Percentiles rank a stretch among this genome's conserved stretches.
These are phyloP conservation scores for Euplagia quadripunctaria DNA, from an alignment of 2,888 invertebrate genomes.

Conservation along the genomic window DNA sequence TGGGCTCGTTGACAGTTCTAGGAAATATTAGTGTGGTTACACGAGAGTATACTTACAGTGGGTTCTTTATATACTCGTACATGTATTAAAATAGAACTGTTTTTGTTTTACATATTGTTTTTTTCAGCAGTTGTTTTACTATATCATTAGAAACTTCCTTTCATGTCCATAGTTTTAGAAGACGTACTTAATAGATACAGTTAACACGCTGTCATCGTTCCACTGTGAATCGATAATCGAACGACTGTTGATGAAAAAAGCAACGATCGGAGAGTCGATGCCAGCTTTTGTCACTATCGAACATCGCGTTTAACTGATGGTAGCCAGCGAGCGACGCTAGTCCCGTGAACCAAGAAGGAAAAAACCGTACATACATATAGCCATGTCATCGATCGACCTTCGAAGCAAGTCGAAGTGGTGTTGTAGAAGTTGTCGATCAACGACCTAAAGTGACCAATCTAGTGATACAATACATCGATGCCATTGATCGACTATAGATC, in stretches of 20 bases:
- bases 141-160: neutral
- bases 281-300: neutral
- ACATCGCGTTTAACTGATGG: neutral
- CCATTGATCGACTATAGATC: too few relatives aligned
- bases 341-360: too few relatives aligned
- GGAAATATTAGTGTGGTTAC: constrained; percentile 32
- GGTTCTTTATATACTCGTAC: constrained; percentile 12
- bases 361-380: too few relatives aligned
- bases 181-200: neutral
- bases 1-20: constrained; percentile 36
- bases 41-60: constrained; percentile 23
- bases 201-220: neutral
- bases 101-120: neutral
- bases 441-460: too few relatives aligned
- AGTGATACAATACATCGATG: too few relatives aligned
- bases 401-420: neutral
- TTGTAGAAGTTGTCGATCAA: neutral
- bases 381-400: too few relatives aligned
- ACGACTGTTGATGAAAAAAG: neutral
- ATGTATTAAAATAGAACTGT: neutral
- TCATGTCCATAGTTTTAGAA: neutral
- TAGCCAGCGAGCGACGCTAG: neutral
- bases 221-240: neutral
- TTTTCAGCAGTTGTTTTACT: too few relatives aligned
- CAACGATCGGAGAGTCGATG: neutral